Evolutionary conservation across 53 echinoderm and acorn worm genomes (phyloP).

Genomic region (Stichopus horrens): DNA sequence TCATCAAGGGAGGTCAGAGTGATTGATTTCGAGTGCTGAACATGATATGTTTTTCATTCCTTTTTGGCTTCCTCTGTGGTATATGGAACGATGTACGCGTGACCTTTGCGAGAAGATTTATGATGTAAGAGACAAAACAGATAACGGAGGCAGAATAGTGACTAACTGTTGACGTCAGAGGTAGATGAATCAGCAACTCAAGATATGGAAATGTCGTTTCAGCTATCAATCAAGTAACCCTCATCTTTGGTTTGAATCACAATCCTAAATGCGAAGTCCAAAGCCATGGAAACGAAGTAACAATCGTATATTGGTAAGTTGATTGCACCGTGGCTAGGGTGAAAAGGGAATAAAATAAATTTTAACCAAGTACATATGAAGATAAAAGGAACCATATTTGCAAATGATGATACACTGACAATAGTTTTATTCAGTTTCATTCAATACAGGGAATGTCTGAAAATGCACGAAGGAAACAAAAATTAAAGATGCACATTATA

Average conservation of each 20-base stretch:
- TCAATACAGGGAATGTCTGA: no score
- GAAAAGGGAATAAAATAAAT: no score
- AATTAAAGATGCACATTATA: no score
- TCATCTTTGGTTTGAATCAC: neutral
- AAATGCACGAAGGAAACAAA: no score
- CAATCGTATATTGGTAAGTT: no score
- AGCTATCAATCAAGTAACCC: slow-evolving; percentile 3
- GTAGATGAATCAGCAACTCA: slow-evolving; percentile 34
- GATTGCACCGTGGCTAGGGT: no score
- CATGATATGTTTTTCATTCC: neutral
- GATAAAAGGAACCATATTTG: no score
- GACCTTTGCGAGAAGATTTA: slow-evolving; percentile 22
- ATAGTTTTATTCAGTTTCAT: no score
- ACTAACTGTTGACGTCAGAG: slow-evolving; percentile 31
- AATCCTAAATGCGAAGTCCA: neutral
- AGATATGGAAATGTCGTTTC: slow-evolving; percentile 16
- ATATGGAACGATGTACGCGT: neutral
- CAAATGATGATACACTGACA: no score
- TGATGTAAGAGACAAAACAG: slow-evolving; percentile 28
- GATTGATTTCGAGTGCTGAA: neutral
- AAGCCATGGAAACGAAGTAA: no score
- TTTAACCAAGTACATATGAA: no score
- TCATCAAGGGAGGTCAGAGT: neutral
- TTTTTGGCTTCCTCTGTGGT: neutral
- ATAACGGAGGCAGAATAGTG: slow-evolving; percentile 14